phyloP scores from a whole-genome alignment of 2,888 invertebrate genomes.

The Temnothorax rugatulus region DNA sequence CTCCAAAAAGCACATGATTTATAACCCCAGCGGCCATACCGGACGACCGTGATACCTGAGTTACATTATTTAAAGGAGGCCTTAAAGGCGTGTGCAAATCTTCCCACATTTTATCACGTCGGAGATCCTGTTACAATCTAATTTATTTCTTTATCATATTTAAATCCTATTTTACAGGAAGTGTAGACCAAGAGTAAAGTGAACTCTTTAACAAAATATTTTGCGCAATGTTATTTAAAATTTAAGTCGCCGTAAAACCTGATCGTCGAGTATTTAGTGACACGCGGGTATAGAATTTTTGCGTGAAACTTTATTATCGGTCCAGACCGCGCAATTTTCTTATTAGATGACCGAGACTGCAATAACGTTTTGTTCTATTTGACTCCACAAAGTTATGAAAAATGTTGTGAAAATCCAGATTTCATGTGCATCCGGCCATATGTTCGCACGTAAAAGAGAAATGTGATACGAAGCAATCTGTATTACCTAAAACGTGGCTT shows the following conservation, averaged over 20 bases:
- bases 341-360: background rate
- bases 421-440: background rate
- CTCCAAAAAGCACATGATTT: constrained; percentile 12
- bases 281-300: constrained; percentile 30
- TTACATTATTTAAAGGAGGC: constrained; percentile 4
- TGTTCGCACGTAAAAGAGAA: background rate
- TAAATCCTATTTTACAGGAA: background rate
- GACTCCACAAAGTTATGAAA: background rate
- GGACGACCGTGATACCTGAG: background rate
- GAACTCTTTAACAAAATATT: background rate
- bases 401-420: constrained; percentile 10
- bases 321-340: background rate
- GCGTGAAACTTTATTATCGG: constrained; percentile 21
- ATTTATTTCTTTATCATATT: background rate
- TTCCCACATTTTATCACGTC: background rate
- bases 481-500: background rate
- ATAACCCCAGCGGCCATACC: constrained; percentile 1
- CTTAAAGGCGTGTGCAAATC: background rate
- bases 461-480: background rate
- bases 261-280: background rate
- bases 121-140: background rate
- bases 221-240: background rate
- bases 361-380: constrained; percentile 9
- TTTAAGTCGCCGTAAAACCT: constrained; percentile 1
- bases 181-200: background rate